Base-by-base conservation (phyloP, 2,888 invertebrate species). In the Synanthedon tipuliformis region DNA sequence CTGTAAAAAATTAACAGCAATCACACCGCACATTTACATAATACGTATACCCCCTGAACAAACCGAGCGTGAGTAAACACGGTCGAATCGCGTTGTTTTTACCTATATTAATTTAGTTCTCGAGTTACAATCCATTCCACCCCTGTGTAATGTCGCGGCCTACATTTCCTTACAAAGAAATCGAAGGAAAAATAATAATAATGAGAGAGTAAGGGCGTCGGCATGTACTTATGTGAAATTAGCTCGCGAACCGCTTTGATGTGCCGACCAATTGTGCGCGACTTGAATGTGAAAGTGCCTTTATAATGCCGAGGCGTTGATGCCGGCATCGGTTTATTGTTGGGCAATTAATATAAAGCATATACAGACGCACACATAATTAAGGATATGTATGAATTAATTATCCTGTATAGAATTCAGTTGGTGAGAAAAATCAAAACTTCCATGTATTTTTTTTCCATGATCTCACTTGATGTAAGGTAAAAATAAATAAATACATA, bases 221-320 rank as follows among this genome's bases (percentile, higher is more conserved):
- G 73, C 71, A 71, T 69, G 82, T 81, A 78, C 84, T 84, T 85
- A 81, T 79, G 77, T 81, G 78, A 85, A 85, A 87, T 87, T 87
- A 85, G 85, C 84, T 77, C 69, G 72, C 70, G 75, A 72, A 68
- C 71, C 60, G 67, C 84, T 86, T 87, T 87, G 85, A 85, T 81
- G 78, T 79, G 73, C 81, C 80, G 76, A 66, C 76, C 80, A 80
- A 83, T 84, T 83, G 81, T 81, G 66, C 64, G 63, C 63, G 64
- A 64, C 71, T 69, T 73, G 66, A 71, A 75, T 76, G 73, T 76
- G 73, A 75, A 78, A 80, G 73, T 72, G 75, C 69, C 75, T 81
- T 81, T 82, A 78, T 80, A 81, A 80, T 80, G 73, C 65, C 66
- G 59, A 73, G 73, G 78, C 78, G 76, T 70, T 67, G 70, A 67